Conservation (phyloP, 1,140 invertebrate genomes). For the Drosophila serrata region DNA sequence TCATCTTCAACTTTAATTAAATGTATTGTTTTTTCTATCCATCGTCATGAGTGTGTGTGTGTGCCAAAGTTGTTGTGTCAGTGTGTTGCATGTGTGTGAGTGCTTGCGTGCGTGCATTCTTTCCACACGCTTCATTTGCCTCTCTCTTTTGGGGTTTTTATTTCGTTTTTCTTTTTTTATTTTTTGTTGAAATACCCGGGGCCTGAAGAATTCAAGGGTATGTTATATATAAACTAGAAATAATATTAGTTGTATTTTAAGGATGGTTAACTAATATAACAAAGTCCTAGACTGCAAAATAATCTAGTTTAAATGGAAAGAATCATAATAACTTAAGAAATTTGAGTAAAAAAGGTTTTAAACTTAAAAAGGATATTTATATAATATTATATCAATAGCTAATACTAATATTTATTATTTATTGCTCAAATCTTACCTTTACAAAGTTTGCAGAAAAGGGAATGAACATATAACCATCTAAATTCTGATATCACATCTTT, state of each 20-base stretch:
- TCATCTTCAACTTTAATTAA: conserved; percentile 82
- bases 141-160: neutral
- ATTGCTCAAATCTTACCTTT: neutral
- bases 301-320: neutral
- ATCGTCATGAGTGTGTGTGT: neutral
- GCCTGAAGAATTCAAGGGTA: neutral
- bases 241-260: neutral
- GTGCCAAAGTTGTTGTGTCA: neutral
- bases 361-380: no score
- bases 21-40: conserved; percentile 77
- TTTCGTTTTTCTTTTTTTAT: neutral
- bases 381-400: neutral
- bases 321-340: neutral
- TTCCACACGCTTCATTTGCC: conserved; percentile 74
- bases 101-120: conserved; percentile 39
- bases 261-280: no score
- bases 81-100: neutral
- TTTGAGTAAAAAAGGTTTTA: fast-evolving
- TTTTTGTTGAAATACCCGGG: neutral
- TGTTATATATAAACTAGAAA: neutral
- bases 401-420: neutral
- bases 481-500: no score
- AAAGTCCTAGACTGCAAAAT: no score
- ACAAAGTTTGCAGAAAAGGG: no score
- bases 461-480: no score